A percentile compares a stretch with the other conserved stretches of the same genome.
phyloP scores from a whole-genome alignment of 2,797 vertebrate genomes.

The Darevskia nairensis region DNA sequence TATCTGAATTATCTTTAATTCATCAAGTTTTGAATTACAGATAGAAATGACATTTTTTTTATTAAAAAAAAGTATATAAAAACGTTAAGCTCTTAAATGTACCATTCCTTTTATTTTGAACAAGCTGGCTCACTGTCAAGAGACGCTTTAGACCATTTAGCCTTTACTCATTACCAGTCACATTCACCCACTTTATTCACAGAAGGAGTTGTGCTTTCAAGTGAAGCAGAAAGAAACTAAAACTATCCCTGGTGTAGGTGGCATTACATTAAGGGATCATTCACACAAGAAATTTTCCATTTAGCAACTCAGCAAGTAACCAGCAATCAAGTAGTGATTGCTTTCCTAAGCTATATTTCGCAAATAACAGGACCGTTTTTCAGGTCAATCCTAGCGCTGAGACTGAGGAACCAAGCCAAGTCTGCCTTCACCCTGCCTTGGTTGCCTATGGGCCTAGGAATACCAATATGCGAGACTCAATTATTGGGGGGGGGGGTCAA shows the following conservation, averaged over 20 bases:
- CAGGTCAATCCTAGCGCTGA: background rate
- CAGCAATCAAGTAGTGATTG: slow-evolving; percentile 11
- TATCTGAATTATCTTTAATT: slow-evolving; percentile 66
- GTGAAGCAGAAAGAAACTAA: slow-evolving; percentile 33
- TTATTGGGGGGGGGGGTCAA: background rate
- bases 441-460: background rate
- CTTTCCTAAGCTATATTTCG: slow-evolving; percentile 21
- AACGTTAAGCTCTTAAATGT: slow-evolving; percentile 20
- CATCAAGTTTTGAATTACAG: slow-evolving; percentile 62
- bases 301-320: slow-evolving; percentile 43
- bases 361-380: slow-evolving; percentile 6
- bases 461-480: background rate
- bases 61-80: background rate
- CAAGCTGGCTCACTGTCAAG: slow-evolving; percentile 25
- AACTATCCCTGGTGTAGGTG: slow-evolving; percentile 20
- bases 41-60: slow-evolving; percentile 63
- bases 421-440: background rate
- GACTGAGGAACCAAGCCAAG: background rate
- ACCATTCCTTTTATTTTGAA: slow-evolving; percentile 24
- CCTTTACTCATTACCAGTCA: slow-evolving; percentile 15
- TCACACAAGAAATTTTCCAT: slow-evolving; percentile 30
- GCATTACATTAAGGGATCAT: slow-evolving; percentile 30
- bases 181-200: slow-evolving; percentile 25
- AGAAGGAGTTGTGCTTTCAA: slow-evolving; percentile 18
- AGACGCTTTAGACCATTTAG: slow-evolving; percentile 23